Evolutionary conservation across 1,140 invertebrate species (phyloP).

Genomic region (Zaprionus nigranus): DNA sequence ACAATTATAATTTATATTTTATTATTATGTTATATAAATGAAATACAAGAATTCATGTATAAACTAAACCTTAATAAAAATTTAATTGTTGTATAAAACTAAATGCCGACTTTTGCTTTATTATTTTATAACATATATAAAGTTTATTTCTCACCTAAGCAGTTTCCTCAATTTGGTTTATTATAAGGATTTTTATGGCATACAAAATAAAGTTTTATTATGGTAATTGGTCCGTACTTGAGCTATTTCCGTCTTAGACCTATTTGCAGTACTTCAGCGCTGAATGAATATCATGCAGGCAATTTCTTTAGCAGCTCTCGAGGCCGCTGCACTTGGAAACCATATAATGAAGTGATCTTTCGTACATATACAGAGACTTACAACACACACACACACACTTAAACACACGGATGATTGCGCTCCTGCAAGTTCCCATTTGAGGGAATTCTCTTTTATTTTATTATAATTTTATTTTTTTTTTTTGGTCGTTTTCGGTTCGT

Average conservation of each 20-base stretch:
- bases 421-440: conserved; percentile 72
- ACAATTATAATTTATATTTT: too few species aligned
- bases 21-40: too few species aligned
- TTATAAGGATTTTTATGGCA: neutral
- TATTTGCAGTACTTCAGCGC: conserved; percentile 33
- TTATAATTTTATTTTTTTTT: conserved; percentile 16
- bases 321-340: conserved; percentile 47
- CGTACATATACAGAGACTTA: conserved; percentile 28
- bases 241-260: conserved; percentile 7
- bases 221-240: conserved; percentile 47
- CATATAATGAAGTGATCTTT: conserved; percentile 50
- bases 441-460: conserved; percentile 44
- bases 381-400: conserved; percentile 34
- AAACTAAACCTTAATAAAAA: too few species aligned
- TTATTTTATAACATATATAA: neutral
- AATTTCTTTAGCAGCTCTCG: conserved; percentile 50
- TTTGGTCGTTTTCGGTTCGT: conserved; percentile 42
- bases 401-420: conserved; percentile 56
- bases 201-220: conserved; percentile 14
- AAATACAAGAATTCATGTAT: too few species aligned
- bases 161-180: neutral
- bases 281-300: conserved; percentile 61
- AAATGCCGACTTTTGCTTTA: neutral
- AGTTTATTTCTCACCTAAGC: conserved; percentile 1
- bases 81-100: neutral